Evolutionary conservation across 1,140 invertebrate species (phyloP), one percentile per base, ranked within the genome.

Genomic region (Steinernema khuongi): DNA sequence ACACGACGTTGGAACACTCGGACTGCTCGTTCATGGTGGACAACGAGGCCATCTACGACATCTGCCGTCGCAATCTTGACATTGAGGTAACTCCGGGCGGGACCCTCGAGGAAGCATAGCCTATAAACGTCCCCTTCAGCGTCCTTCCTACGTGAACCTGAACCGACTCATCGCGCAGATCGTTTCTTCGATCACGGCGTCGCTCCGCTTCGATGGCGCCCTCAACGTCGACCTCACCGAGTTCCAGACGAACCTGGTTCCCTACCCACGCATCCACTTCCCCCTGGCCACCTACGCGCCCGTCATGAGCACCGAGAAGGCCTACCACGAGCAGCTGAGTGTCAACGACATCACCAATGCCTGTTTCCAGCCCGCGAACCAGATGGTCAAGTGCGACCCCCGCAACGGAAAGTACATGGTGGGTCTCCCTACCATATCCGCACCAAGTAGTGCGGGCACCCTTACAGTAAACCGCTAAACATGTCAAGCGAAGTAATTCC

Each of bases 381-480:
- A 94, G 88, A 93, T 94, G 92, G 92, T 94, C 18, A 94, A 93
- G 86, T 93, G 92, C 86, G 92, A 93, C 85, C 92, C 92, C 11
- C 89, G 92, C 79, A 90, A 92, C 85, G 92, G 92, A 76, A 93
- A 94, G 84, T 94, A 93, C 89, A 93, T 94, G 92, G 91, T 91
- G 19, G 92, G 91, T 32, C 28, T 70, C 29, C 19, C 19, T 29
- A n/a, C 22, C 7, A 17, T 72, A 14, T 11, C 77, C 50, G 26
- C 50, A 7, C 50, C 50, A 41, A 11, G n/a, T n/a, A n/a, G n/a
- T n/a, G n/a, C n/a, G n/a, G n/a, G n/a, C n/a, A n/a, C n/a, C n/a
- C n/a, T n/a, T n/a, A n/a, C n/a, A n/a, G n/a, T n/a, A n/a, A n/a
- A n/a, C n/a, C n/a, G n/a, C n/a, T n/a, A n/a, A n/a, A n/a, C n/a